These are phyloP conservation scores for Drosophila longiperda DNA, from an alignment of 2,888 invertebrate species.

Conservation along the genomic window DNA sequence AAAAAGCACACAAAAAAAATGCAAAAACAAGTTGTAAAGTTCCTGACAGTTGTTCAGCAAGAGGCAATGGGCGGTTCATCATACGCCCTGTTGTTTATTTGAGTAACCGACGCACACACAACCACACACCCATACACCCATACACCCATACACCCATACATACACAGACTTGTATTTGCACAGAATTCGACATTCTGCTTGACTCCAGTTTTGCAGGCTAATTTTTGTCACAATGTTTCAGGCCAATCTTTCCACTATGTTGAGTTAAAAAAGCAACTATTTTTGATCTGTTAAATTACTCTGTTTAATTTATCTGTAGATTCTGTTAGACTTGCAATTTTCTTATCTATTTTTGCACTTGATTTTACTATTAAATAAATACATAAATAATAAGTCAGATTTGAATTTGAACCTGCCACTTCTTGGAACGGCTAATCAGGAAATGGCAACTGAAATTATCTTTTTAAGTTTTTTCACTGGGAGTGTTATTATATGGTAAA, in stretches of 20 bases:
- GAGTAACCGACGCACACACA: constrained; percentile 20
- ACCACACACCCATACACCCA: background rate
- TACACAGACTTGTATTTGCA: background rate
- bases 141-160: background rate
- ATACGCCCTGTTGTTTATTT: constrained; percentile 59
- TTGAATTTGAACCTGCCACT: background rate
- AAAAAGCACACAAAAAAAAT: constrained; percentile 44
- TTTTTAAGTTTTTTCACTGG: background rate
- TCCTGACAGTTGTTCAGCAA: constrained; percentile 52
- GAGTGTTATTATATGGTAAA: background rate
- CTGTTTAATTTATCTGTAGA: too few species aligned
- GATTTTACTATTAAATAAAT: background rate
- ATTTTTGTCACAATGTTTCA: constrained; percentile 61
- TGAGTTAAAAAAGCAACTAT: too few species aligned
- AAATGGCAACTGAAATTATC: background rate
- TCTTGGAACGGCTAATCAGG: background rate
- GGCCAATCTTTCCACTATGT: constrained; percentile 25
- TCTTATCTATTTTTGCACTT: background rate
- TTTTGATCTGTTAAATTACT: too few species aligned
- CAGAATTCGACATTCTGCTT: constrained; percentile 5
- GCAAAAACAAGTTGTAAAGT: constrained; percentile 66
- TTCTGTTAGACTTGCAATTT: background rate
- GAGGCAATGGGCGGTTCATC: constrained; percentile 19
- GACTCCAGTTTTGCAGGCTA: constrained; percentile 53
- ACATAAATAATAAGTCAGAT: background rate